Evolutionary conservation across 1,140 invertebrate species (phyloP).

Genomic region (Triops cancriformis): DNA sequence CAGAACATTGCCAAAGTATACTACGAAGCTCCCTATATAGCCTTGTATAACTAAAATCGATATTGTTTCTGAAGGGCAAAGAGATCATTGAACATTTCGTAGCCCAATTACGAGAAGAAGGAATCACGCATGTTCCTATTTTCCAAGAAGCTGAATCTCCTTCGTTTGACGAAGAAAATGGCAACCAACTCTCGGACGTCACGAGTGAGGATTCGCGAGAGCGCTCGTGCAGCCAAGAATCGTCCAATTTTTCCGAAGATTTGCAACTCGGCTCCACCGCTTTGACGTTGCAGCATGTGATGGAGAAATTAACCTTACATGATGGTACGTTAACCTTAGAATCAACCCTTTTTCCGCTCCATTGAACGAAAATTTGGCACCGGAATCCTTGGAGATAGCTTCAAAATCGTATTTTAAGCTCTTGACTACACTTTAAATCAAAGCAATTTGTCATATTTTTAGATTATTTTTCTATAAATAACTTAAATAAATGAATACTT

Average conservation of each 20-base stretch:
- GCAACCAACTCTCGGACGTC: background rate
- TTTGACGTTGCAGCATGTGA: background rate
- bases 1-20: constrained; percentile 77
- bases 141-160: constrained; percentile 34
- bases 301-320: background rate
- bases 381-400: too few species aligned
- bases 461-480: too few species aligned
- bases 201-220: constrained; percentile 5
- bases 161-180: background rate
- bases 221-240: constrained; percentile 31
- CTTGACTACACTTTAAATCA: too few species aligned
- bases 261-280: constrained; percentile 37
- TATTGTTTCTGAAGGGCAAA: constrained; percentile 58
- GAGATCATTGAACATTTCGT: constrained; percentile 94
- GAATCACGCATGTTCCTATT: constrained; percentile 55
- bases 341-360: background rate
- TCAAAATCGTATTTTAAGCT: too few species aligned
- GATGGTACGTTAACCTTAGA: constrained; percentile 15
- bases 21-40: background rate
- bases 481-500: too few species aligned
- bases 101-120: constrained; percentile 66
- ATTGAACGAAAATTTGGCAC: too few species aligned
- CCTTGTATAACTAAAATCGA: constrained; percentile 20
- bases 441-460: too few species aligned
- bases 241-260: constrained; percentile 32